Base-by-base conservation (phyloP, 2,113 vertebrate species). In the Limanda limanda region DNA sequence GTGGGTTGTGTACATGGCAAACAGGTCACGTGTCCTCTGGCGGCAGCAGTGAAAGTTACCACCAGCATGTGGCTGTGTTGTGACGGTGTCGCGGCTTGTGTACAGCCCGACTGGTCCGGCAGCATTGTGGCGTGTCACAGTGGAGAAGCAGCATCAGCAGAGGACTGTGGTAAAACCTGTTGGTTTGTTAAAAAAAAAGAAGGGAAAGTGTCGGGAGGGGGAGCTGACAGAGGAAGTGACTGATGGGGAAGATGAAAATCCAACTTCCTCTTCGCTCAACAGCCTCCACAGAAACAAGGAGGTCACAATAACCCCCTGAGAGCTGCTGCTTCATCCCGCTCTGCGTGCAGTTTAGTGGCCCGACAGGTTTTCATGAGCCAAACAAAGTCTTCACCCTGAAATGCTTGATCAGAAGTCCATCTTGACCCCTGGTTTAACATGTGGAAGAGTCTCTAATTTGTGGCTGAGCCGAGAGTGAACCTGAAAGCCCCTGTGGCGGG, bases 231-330 rank as follows among this genome's bases (percentile, higher is more conserved):
- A 88, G 89, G 85, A 92, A 92, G 82, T 85, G 54, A 31, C 75
- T 71, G 55, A 87, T 75, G 57, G 66, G 86, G 90, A 91, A 91
- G 89, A 82, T 88, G 81, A 85, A 84, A 18, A 85, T 75, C 48
- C 58, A 74, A 86, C 89, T 91, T 93, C 89, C 91, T 90, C 86
- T 92, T 87, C 72, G 52, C 42, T 84, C 81, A 88, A 88, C 86
- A 85, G 72, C 67, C 63, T 84, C 23, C 63, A 79, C 56, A 81
- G 57, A 74, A 72, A 74, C 57, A 31, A 11, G 48, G 62, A 76
- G 83, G 74, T 64, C 81, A 69, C 56, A 23, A 71, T 77, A 68
- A 48, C 9, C 20, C 65, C 23, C 64, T 63, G 66, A 37, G 25
- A 57, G 55, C 13, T 1, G 31, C 1, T 31, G 31, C 10, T 37